Evolutionary conservation across 2,888 invertebrate species (phyloP).

Genomic region (Slavum lentiscoides): DNA sequence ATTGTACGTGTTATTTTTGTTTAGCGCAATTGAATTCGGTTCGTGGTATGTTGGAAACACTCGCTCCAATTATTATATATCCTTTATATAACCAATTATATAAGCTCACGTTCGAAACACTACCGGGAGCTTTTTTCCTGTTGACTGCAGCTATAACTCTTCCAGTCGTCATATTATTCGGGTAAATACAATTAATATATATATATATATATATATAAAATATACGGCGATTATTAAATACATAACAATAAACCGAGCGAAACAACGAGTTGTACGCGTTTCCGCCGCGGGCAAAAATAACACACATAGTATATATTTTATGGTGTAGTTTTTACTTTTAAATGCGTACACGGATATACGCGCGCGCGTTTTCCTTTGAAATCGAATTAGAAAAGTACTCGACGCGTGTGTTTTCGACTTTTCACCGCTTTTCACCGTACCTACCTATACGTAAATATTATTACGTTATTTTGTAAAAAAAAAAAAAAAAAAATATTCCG

Average conservation of each 20-base stretch:
- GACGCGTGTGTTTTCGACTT: neutral
- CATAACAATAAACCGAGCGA: neutral
- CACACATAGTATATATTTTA: no score
- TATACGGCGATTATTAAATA: neutral
- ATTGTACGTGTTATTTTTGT: slow-evolving; percentile 9
- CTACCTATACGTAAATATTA: no score
- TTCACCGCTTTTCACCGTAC: no score
- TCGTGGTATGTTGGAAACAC: slow-evolving; percentile 52
- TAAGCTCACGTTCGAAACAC: slow-evolving; percentile 52
- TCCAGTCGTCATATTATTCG: slow-evolving; percentile 53
- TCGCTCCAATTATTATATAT: slow-evolving; percentile 54
- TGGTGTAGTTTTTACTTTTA: no score
- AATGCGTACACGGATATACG: neutral
- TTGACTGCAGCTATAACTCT: slow-evolving; percentile 52
- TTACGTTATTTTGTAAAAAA: neutral
- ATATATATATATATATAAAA: no score
- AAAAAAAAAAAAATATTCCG: no score
- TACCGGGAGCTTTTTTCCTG: slow-evolving; percentile 54
- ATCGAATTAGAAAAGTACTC: neutral
- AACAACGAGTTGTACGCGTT: no score
- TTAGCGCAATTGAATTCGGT: slow-evolving; percentile 52
- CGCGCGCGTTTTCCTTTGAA: neutral
- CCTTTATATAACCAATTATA: slow-evolving; percentile 55
- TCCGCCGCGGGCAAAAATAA: no score
- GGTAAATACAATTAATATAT: slow-evolving; percentile 50